Percentiles rank a stretch among this genome's conserved stretches.
phyloP scores from a whole-genome alignment of 1,140 invertebrate species.

The Ostrea denselamellosa region DNA sequence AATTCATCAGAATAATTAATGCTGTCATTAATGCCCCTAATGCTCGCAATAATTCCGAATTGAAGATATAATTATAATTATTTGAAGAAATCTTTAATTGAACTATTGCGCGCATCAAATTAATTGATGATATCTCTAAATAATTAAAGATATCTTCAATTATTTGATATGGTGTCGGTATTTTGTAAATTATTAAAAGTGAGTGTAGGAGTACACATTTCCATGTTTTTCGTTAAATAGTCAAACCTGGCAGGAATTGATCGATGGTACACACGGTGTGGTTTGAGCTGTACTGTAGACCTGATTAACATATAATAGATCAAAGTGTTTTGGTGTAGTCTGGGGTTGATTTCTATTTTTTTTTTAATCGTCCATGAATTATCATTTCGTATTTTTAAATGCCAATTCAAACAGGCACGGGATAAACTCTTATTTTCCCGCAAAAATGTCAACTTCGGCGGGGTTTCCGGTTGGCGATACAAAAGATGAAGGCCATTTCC shows the following conservation, averaged over 20 bases:
- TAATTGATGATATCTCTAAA: too few species aligned
- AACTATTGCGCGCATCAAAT: too few species aligned
- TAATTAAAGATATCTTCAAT: too few species aligned
- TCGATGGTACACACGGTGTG: not conserved
- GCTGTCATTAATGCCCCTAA: too few species aligned
- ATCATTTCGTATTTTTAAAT: not conserved
- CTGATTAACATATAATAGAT: not conserved
- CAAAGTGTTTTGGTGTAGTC: not conserved
- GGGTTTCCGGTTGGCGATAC: not conserved
- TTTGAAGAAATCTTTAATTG: too few species aligned
- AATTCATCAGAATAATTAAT: too few species aligned
- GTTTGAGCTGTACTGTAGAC: not conserved
- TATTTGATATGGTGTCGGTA: too few species aligned
- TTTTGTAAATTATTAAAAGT: too few species aligned
- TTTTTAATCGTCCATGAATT: not conserved
- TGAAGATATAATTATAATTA: too few species aligned
- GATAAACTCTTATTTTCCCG: not conserved
- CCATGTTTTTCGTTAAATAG: not conserved
- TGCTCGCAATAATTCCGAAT: too few species aligned
- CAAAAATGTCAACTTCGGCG: slow-evolving; percentile 20
- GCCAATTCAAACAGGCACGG: not conserved
- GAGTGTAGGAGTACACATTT: not conserved
- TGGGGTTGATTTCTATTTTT: not conserved
- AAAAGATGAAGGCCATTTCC: not conserved
- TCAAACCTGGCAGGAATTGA: not conserved